These are phyloP conservation scores for Palythoa heliodiscus DNA, from an alignment of 92 coral and sea anemone genomes.

Conservation along the genomic window DNA sequence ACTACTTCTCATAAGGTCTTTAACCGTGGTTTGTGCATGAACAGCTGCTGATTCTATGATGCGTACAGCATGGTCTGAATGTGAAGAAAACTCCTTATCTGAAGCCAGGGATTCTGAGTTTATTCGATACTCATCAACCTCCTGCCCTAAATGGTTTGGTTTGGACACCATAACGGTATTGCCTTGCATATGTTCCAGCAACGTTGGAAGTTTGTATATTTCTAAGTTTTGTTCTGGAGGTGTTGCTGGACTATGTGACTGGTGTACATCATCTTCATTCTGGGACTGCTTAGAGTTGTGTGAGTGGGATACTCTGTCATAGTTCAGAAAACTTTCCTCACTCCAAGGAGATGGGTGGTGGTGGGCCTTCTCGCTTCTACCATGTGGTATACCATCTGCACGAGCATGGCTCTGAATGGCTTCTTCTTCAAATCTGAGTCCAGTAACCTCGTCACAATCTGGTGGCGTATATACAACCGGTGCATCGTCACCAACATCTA, in stretches of 20 bases:
- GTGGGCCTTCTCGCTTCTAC: constrained; percentile 58
- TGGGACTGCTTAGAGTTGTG: constrained; percentile 6
- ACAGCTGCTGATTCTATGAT: constrained; percentile 58
- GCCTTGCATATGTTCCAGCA: constrained; percentile 81
- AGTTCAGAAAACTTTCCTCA: constrained; percentile 22
- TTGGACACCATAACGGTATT: constrained; percentile 42
- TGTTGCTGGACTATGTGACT: constrained; percentile 13
- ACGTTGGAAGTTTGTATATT: constrained; percentile 74
- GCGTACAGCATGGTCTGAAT: constrained; percentile 72
- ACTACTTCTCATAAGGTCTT: constrained; percentile 63
- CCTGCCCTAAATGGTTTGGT: constrained; percentile 57
- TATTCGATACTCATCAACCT: constrained; percentile 73
- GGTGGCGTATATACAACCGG: constrained; percentile 69
- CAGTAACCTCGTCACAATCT: constrained; percentile 47
- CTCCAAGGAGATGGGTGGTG: constrained; percentile 41
- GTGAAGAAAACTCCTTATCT: constrained; percentile 67
- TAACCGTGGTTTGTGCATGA: constrained; percentile 61
- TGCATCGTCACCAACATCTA: constrained; percentile 52
- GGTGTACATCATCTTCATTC: constrained; percentile 12
- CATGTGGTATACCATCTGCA: constrained; percentile 49
- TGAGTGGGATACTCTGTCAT: constrained; percentile 21
- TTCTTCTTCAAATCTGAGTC: constrained; percentile 43
- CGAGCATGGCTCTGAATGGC: constrained; percentile 58
- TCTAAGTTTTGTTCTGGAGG: constrained; percentile 46
- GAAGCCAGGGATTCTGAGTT: constrained; percentile 81